phyloP scores from a whole-genome alignment of 1,140 invertebrate species.

The Macrobrachium nipponense region DNA sequence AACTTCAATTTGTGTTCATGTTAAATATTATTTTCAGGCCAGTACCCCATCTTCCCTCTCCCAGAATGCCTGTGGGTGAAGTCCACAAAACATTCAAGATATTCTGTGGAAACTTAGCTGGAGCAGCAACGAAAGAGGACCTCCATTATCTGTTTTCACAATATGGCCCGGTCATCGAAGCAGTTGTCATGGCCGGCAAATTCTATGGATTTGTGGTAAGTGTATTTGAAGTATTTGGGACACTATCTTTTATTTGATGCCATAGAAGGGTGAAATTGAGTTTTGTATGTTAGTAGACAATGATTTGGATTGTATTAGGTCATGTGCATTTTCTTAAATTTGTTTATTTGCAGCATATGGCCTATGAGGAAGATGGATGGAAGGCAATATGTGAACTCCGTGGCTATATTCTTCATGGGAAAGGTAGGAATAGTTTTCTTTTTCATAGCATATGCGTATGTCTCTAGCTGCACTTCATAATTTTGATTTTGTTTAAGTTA shows the following conservation, averaged over 20 bases:
- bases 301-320: conserved; percentile 6
- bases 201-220: conserved; percentile 62
- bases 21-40: too few species aligned
- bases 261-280: background rate
- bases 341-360: conserved; percentile 54
- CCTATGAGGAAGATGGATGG: conserved; percentile 60
- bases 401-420: conserved; percentile 58
- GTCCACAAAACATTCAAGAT: conserved; percentile 61
- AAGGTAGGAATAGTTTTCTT: conserved; percentile 42
- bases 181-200: conserved; percentile 58
- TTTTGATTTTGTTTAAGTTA: too few species aligned
- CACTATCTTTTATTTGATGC: conserved; percentile 11
- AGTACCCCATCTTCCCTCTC: background rate
- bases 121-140: conserved; percentile 52
- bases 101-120: conserved; percentile 59
- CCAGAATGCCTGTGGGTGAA: conserved; percentile 57
- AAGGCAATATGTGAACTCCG: conserved; percentile 60
- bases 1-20: too few species aligned
- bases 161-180: conserved; percentile 60
- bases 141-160: conserved; percentile 56
- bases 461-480: background rate
- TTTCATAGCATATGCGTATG: background rate
- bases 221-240: background rate
- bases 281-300: conserved; percentile 15
- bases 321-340: background rate